Evolutionary conservation across 1,140 invertebrate species (phyloP).

Genomic region (Drosophila ironensis): DNA sequence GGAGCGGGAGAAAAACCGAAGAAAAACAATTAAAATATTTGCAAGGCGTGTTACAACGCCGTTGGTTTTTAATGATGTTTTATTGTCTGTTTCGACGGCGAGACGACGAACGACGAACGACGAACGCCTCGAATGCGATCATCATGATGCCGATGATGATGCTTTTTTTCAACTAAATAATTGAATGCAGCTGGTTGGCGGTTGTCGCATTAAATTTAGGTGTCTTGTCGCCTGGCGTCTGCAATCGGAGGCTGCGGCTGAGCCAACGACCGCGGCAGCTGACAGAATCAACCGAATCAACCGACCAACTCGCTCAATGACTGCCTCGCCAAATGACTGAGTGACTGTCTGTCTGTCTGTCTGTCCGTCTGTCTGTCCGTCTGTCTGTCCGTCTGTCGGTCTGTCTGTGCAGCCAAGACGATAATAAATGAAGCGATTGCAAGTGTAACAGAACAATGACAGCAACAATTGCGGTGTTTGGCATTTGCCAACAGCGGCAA

Average conservation of each 20-base stretch:
- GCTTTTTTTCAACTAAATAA: slow-evolving; percentile 72
- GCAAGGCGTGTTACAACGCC: slow-evolving; percentile 70
- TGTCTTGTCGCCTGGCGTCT: slow-evolving; percentile 62
- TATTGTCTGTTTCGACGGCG: slow-evolving; percentile 71
- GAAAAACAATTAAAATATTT: slow-evolving; percentile 79
- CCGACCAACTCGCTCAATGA: slow-evolving; percentile 17
- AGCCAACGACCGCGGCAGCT: slow-evolving; percentile 76
- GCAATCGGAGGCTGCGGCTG: slow-evolving; percentile 67
- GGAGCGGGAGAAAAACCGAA: slow-evolving; percentile 26
- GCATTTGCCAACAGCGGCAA: slow-evolving; percentile 69
- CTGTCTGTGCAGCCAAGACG: slow-evolving; percentile 43
- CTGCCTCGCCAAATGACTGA: slow-evolving; percentile 22
- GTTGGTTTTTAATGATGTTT: slow-evolving; percentile 77
- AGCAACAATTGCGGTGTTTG: slow-evolving; percentile 81
- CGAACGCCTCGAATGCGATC: slow-evolving; percentile 14
- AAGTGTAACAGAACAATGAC: slow-evolving; percentile 81
- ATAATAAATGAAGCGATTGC: slow-evolving; percentile 80
- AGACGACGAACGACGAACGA: no score
- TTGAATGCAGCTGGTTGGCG: slow-evolving; percentile 78
- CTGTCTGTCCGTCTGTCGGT: slow-evolving; percentile 15
- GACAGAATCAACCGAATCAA: slow-evolving; percentile 23
- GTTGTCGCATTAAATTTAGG: slow-evolving; percentile 80
- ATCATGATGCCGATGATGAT: slow-evolving; percentile 52
- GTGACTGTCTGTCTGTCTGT: slow-evolving; percentile 11
- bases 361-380: slow-evolving; percentile 1